Evolutionary conservation across 2,888 invertebrate species (phyloP).

Genomic region (Chelonus formosanus): DNA sequence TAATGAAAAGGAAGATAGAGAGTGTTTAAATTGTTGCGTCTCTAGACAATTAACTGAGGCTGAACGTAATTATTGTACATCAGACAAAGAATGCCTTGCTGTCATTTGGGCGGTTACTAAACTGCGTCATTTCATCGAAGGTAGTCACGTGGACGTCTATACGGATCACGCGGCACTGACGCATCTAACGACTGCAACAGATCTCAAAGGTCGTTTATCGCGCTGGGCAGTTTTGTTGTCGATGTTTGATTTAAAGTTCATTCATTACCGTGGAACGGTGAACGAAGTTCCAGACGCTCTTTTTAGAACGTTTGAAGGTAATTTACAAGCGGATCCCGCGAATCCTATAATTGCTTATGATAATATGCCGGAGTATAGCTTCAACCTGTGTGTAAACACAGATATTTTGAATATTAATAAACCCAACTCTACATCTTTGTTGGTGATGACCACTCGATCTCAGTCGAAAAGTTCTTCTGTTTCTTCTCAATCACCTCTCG

Average conservation of each 20-base stretch:
- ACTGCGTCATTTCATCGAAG: not conserved
- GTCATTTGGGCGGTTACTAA: not conserved
- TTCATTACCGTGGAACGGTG: conserved; percentile 31
- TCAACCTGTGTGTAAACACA: too few relatives aligned
- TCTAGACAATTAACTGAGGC: not conserved
- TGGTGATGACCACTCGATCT: conserved; percentile 23
- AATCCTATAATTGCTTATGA: too few relatives aligned
- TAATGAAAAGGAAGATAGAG: not conserved
- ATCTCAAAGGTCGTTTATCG: conserved; percentile 18
- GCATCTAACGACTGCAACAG: not conserved
- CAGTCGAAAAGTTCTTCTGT: too few relatives aligned
- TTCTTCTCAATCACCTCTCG: too few relatives aligned
- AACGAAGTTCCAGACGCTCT: conserved; percentile 39
- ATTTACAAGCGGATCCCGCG: too few relatives aligned
- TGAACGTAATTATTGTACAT: not conserved
- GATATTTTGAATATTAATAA: too few relatives aligned
- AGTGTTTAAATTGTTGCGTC: not conserved
- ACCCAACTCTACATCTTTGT: not conserved
- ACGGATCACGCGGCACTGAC: not conserved
- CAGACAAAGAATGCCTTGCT: not conserved
- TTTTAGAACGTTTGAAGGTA: conserved; percentile 31
- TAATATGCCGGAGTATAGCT: too few relatives aligned
- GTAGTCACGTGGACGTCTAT: not conserved
- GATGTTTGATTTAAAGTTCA: conserved; percentile 27
- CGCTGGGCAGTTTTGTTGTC: conserved; percentile 37